phyloP scores from a whole-genome alignment of 2,113 vertebrate species.

The Laticauda colubrina region DNA sequence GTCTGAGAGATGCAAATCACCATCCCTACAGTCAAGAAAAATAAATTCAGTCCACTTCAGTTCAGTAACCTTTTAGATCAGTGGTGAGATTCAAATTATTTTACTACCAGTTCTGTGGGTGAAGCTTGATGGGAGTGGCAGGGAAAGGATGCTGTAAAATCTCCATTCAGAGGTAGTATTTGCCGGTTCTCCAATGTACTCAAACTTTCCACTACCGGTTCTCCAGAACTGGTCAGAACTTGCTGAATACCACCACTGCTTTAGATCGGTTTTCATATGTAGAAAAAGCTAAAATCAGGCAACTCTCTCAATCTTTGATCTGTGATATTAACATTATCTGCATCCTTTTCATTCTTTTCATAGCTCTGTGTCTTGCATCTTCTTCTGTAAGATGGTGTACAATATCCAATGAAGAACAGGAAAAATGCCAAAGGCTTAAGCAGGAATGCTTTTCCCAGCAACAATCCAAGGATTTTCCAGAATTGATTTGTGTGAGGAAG shows the following conservation, averaged over 20 bases:
- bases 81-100: too few species aligned
- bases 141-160: too few species aligned
- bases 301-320: background rate
- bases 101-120: too few species aligned
- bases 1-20: background rate
- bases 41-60: background rate
- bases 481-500: constrained; percentile 60
- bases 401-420: constrained; percentile 60
- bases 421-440: constrained; percentile 64
- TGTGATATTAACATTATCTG: background rate
- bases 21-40: background rate
- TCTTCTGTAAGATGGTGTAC: constrained; percentile 70
- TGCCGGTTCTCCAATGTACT: too few species aligned
- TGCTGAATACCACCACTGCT: too few species aligned
- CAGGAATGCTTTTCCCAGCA: constrained; percentile 24
- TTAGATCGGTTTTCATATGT: background rate
- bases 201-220: too few species aligned
- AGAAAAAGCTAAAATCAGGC: background rate
- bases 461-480: background rate
- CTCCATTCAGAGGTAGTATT: too few species aligned
- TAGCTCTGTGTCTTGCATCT: constrained; percentile 68
- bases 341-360: constrained; percentile 9
- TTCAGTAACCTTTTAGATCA: background rate
- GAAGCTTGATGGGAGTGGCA: too few species aligned
- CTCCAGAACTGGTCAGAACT: too few species aligned